phyloP scores from a whole-genome alignment of 1,140 invertebrate genomes.

The Euglossa dilemma region DNA sequence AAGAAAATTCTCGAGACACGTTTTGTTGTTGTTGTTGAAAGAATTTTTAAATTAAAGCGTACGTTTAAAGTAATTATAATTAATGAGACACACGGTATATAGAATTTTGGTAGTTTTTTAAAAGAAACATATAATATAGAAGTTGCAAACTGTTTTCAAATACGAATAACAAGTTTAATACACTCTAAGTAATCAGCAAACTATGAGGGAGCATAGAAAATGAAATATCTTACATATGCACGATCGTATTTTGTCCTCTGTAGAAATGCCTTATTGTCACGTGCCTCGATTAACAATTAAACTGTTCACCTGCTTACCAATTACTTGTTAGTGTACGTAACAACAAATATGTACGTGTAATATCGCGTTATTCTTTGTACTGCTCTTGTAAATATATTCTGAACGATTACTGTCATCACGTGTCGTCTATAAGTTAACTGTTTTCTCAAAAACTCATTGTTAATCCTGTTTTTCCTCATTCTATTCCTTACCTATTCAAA shows the following conservation, averaged over 20 bases:
- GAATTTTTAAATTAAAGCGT: not conserved
- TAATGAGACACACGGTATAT: not conserved
- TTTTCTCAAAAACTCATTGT: not conserved
- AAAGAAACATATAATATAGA: not conserved
- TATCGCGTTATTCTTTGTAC: slow-evolving; percentile 78
- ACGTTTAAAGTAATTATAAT: too few relatives aligned
- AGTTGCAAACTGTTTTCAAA: not conserved
- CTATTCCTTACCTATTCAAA: not conserved
- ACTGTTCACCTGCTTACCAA: slow-evolving; percentile 75
- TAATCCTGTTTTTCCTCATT: not conserved
- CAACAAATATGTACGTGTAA: slow-evolving; percentile 72
- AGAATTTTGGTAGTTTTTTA: not conserved
- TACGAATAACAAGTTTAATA: not conserved
- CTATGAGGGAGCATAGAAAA: not conserved
- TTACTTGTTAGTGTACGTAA: slow-evolving; percentile 74
- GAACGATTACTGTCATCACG: slow-evolving; percentile 72
- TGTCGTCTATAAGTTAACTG: slow-evolving; percentile 42
- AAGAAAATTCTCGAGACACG: not conserved
- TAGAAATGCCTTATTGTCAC: slow-evolving; percentile 78
- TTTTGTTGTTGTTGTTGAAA: not conserved
- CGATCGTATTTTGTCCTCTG: slow-evolving; percentile 70
- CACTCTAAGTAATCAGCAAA: not conserved
- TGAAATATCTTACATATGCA: slow-evolving; percentile 63
- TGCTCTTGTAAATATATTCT: slow-evolving; percentile 78
- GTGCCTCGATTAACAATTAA: slow-evolving; percentile 77